These are phyloP conservation scores for Holacanthella duospinosa DNA, from an alignment of 2,888 invertebrate genomes.

Conservation along the genomic window DNA sequence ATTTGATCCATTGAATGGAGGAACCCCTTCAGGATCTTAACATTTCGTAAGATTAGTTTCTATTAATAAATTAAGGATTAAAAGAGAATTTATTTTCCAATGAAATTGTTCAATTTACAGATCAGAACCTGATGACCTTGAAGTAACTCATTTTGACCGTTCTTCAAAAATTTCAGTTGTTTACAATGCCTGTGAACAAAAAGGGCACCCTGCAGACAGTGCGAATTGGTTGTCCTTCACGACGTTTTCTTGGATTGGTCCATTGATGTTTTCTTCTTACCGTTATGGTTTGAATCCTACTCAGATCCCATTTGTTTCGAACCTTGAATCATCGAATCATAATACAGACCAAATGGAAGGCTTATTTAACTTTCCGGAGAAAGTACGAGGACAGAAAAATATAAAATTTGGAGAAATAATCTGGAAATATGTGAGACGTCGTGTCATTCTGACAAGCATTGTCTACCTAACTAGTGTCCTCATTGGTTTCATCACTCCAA, in stretches of 20 bases:
- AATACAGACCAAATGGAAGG: constrained; percentile 44
- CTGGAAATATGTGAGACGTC: constrained; percentile 46
- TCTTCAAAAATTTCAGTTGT: not conserved
- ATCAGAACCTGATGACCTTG: too few relatives aligned
- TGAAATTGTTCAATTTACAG: too few relatives aligned
- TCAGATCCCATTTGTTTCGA: constrained; percentile 22
- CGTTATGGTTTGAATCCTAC: constrained; percentile 43
- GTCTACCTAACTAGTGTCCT: constrained; percentile 43
- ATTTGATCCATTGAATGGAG: too few relatives aligned
- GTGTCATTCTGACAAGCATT: constrained; percentile 43
- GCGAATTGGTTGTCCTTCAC: constrained; percentile 47
- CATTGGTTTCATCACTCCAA: constrained; percentile 45
- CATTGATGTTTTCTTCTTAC: constrained; percentile 46
- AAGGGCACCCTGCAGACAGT: constrained; percentile 42
- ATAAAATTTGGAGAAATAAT: constrained; percentile 43
- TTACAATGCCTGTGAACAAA: not conserved
- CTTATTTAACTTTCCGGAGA: constrained; percentile 47
- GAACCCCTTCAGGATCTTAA: too few relatives aligned
- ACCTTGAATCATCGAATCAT: constrained; percentile 21
- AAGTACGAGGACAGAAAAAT: constrained; percentile 39
- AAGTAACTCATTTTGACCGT: too few relatives aligned
- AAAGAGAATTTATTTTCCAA: too few relatives aligned
- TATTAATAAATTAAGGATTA: too few relatives aligned
- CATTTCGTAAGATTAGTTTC: too few relatives aligned
- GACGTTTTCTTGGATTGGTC: constrained; percentile 48